phyloP scores from a whole-genome alignment of 2,113 vertebrate genomes.

The Ornithorhynchus anatinus region DNA sequence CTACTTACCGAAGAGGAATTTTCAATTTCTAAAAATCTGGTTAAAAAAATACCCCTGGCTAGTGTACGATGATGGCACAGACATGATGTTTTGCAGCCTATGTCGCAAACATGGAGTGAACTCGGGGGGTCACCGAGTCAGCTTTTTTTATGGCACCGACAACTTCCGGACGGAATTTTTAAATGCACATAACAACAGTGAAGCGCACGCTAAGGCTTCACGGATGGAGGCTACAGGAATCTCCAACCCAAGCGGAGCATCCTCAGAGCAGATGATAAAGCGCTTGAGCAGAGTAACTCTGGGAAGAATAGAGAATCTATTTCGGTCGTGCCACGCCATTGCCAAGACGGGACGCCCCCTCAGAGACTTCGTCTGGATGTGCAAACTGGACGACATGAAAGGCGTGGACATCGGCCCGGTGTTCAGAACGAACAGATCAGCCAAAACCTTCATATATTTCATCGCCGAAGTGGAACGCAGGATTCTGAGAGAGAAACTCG shows the following conservation, averaged over 20 bases:
- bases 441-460: constrained; percentile 57
- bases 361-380: constrained; percentile 57
- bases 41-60: constrained; percentile 71
- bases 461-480: constrained; percentile 65
- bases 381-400: constrained; percentile 63
- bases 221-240: constrained; percentile 60
- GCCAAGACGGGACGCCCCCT: constrained; percentile 50
- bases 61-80: constrained; percentile 59
- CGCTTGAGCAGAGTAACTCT: constrained; percentile 56
- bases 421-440: constrained; percentile 63
- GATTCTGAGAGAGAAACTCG: constrained; percentile 56
- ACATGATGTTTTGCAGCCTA: constrained; percentile 67
- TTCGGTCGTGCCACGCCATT: constrained; percentile 63
- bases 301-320: constrained; percentile 61
- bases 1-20: constrained; percentile 46
- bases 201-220: constrained; percentile 66
- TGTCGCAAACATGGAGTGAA: constrained; percentile 67
- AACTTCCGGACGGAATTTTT: constrained; percentile 67
- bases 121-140: constrained; percentile 51
- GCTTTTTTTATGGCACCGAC: constrained; percentile 67
- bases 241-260: constrained; percentile 24
- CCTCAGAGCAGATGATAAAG: constrained; percentile 46
- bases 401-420: constrained; percentile 54
- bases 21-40: constrained; percentile 70
- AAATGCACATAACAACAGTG: constrained; percentile 60